Base-by-base conservation (phyloP, 2,113 vertebrate species). In the Amia ocellicauda region DNA sequence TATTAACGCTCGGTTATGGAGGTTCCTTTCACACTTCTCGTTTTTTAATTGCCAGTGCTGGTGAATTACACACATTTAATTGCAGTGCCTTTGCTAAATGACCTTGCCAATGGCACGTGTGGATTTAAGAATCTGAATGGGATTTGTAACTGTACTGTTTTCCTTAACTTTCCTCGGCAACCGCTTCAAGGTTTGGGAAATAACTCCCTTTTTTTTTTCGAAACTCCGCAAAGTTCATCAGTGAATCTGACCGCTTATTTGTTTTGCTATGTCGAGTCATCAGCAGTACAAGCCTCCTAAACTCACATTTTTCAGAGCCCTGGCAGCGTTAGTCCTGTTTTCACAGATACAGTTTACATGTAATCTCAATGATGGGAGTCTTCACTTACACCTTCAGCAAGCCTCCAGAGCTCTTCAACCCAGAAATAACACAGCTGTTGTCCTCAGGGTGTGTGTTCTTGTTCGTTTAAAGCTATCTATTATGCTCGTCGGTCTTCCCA, bases 381-480 rank as follows among this genome's bases (percentile, higher is more conserved):
- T 50, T 65, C 59, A 51, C 64, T 78, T 64, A 61, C 66, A 63
- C 72, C 79, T 71, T 29, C 63, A 68, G 77, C 82, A 62, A 70
- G 72, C 86, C 59, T 76, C 53, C 29, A 80, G 83, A 78, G 84
- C 85, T 88, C 81, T 77, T 71, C 72, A 16, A 67, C 76, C 83
- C 78, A 79, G 72, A 78, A 87, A 81, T 85, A 87, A 83, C 63
- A 79, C 88, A 89, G 89, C 87, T 83, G 85, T 85, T 86, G 83
- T 87, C 82, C 87, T 86, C 64, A 70, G 86, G 86, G 82, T 86
- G 61, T 85, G 85, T 74, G 78, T 73, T 80, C 74, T 79, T 83
- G 83, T 83, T 85, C 74, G n/a, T 71, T 77, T 79, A 87, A 78
- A 66, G 62, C 59, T 77, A 77, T 83, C 78, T 79, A 69, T 83